These are phyloP conservation scores for Corythornis vintsioides DNA, from an alignment of 2,113 vertebrate genomes.

Conservation along the genomic window DNA sequence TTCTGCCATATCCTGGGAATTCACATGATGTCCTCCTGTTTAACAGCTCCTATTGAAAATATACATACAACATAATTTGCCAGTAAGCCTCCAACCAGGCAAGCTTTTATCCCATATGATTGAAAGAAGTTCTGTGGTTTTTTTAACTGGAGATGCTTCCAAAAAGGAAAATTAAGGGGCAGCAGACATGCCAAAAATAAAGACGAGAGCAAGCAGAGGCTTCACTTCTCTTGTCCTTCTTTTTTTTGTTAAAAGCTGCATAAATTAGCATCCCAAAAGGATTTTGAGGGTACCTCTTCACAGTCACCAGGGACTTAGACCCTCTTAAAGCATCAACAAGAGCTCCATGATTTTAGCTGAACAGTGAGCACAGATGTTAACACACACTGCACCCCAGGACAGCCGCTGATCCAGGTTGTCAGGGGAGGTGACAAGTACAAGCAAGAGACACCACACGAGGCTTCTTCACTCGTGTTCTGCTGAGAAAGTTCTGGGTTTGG, in stretches of 20 bases:
- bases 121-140: neutral
- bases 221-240: constrained; percentile 31
- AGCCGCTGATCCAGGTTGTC: neutral
- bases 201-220: constrained; percentile 55
- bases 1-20: neutral
- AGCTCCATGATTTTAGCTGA: constrained; percentile 36
- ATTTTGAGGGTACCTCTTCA: constrained; percentile 17
- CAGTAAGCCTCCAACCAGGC: neutral
- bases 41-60: neutral
- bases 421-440: neutral
- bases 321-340: constrained; percentile 44
- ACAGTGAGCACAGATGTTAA: constrained; percentile 5
- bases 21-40: neutral
- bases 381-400: constrained; percentile 16
- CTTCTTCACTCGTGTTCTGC: constrained; percentile 15
- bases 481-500: constrained; percentile 82
- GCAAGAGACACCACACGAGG: neutral
- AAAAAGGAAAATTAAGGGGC: constrained; percentile 63
- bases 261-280: constrained; percentile 27
- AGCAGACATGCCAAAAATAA: constrained; percentile 49
- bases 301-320: neutral
- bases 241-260: constrained; percentile 57
- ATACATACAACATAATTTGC: neutral
- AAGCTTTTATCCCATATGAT: constrained; percentile 16
- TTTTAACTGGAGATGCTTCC: constrained; percentile 43